These are phyloP conservation scores for Peromyscus melanophrys DNA, from an alignment of 2,797 vertebrate species.

Conservation along the genomic window DNA sequence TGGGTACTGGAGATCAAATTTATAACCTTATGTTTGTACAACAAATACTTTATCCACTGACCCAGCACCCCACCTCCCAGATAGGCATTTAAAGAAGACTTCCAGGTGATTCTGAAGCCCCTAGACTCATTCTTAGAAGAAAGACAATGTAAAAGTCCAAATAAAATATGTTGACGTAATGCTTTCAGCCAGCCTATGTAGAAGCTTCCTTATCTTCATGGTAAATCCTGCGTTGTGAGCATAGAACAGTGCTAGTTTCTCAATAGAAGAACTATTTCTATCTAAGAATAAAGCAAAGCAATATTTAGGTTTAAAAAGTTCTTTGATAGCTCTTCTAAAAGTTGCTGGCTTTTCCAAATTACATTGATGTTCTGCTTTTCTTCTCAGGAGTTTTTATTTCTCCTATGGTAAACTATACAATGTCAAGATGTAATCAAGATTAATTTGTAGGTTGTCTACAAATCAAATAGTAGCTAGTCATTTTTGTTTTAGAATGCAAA, in stretches of 20 bases:
- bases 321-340: slow-evolving; percentile 25
- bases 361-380: slow-evolving; percentile 37
- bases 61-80: not conserved
- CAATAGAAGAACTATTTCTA: slow-evolving; percentile 35
- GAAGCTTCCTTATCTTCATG: not conserved
- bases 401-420: slow-evolving; percentile 15
- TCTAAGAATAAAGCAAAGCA: slow-evolving; percentile 33
- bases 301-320: not conserved
- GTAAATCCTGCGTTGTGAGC: not conserved
- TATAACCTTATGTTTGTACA: not conserved
- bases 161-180: not conserved
- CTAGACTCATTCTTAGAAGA: not conserved
- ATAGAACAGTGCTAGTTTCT: slow-evolving; percentile 31
- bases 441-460: slow-evolving; percentile 31
- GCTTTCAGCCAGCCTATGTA: not conserved
- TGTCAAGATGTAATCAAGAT: slow-evolving; percentile 37
- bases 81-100: not conserved
- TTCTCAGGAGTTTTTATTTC: slow-evolving; percentile 47
- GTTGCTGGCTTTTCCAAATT: slow-evolving; percentile 11
- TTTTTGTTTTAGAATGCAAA: not conserved
- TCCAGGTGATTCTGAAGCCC: not conserved
- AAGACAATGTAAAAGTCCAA: slow-evolving; percentile 23
- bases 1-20: not conserved
- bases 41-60: not conserved
- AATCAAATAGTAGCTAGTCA: slow-evolving; percentile 31